Conservation (phyloP, 2,113 vertebrate genomes). For the Callospermophilus lateralis region DNA sequence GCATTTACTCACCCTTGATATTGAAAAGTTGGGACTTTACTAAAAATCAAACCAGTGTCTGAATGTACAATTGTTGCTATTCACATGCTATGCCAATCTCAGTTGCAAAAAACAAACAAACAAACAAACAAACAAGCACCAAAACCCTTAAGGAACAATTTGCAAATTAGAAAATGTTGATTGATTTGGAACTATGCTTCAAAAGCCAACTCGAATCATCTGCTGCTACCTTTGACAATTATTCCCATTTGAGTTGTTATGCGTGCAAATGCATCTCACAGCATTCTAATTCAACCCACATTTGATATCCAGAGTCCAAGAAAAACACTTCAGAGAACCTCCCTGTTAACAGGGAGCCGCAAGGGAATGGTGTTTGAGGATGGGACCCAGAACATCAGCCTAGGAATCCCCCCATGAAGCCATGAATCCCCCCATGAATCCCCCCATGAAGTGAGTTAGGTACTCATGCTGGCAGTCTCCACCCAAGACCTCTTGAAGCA, state of each 20-base stretch:
- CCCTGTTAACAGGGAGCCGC: too few species aligned
- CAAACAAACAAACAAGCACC: background rate
- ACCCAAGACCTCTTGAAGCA: too few species aligned
- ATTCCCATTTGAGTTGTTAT: background rate
- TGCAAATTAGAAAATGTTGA: background rate
- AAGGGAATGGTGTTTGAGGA: background rate
- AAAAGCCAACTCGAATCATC: background rate
- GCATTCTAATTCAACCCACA: background rate
- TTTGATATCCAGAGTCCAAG: background rate
- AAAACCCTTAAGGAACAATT: background rate
- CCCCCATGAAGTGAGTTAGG: rapidly evolving
- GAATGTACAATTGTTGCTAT: background rate
- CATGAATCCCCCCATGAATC: rapidly evolving
- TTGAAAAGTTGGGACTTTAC: background rate
- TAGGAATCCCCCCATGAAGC: rapidly evolving
- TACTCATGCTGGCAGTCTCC: background rate
- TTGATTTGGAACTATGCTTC: background rate
- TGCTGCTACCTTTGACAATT: background rate
- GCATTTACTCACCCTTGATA: background rate
- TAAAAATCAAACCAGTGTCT: background rate
- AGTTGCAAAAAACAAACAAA: background rate
- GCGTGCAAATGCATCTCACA: background rate
- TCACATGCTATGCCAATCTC: background rate
- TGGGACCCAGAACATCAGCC: background rate
- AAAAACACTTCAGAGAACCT: background rate